Percentiles rank a stretch among this genome's conserved stretches.
Evolutionary conservation across 2,797 vertebrate species (phyloP).

Genomic region (Rhinophrynus dorsalis): DNA sequence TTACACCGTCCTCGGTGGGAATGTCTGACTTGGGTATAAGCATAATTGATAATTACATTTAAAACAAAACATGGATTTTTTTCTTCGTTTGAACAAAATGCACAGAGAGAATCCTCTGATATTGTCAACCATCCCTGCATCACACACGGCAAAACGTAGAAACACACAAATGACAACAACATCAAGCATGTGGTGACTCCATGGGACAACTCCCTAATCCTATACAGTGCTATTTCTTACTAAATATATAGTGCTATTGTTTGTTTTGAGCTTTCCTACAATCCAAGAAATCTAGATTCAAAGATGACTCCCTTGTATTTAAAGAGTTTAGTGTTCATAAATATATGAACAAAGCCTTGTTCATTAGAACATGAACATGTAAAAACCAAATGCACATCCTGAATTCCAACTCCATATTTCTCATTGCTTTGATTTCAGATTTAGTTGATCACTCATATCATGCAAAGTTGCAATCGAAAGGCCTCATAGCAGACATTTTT

Average conservation of each 20-base stretch:
- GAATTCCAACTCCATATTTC: constrained; percentile 62
- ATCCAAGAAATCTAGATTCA: constrained; percentile 39
- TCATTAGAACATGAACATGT: constrained; percentile 78
- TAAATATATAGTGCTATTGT: constrained; percentile 57
- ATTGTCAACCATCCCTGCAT: constrained; percentile 14
- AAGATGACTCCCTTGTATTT: constrained; percentile 57
- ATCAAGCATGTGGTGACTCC: constrained; percentile 45
- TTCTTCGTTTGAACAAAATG: constrained; percentile 3
- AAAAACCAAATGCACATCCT: constrained; percentile 70
- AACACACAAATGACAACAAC: neutral
- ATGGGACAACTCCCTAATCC: constrained; percentile 50
- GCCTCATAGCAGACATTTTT: constrained; percentile 68
- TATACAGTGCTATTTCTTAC: constrained; percentile 64
- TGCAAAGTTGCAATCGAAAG: constrained; percentile 65
- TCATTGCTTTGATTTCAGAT: constrained; percentile 57
- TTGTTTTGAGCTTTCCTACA: constrained; percentile 47
- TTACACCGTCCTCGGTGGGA: constrained; percentile 1
- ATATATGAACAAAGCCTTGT: constrained; percentile 64
- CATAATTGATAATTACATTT: neutral
- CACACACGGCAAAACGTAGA: constrained; percentile 8
- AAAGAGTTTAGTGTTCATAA: constrained; percentile 62
- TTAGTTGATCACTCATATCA: constrained; percentile 66
- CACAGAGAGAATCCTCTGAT: constrained; percentile 49
- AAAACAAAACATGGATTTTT: neutral
- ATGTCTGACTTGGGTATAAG: constrained; percentile 2